Evolutionary conservation across 2,888 invertebrate species (phyloP).

Genomic region (Mythimna pallens): DNA sequence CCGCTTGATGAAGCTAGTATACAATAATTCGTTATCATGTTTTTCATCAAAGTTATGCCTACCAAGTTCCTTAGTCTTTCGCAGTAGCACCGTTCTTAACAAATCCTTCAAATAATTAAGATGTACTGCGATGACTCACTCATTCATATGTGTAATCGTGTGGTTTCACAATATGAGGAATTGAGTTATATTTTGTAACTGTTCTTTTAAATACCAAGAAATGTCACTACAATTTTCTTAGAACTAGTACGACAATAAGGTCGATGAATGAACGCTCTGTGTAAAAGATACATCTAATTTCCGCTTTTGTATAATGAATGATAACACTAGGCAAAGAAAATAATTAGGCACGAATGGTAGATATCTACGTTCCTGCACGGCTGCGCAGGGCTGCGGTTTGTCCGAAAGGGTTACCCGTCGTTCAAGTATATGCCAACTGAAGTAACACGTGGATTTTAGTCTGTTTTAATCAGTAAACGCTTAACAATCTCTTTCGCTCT

Average conservation of each 20-base stretch:
- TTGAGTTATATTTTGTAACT: constrained; percentile 13
- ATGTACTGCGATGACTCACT: constrained; percentile 26
- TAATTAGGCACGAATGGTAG: background rate
- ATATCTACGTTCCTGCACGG: background rate
- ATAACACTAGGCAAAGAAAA: background rate
- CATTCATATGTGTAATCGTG: constrained; percentile 14
- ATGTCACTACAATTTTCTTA: constrained; percentile 1
- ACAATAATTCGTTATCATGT: no score
- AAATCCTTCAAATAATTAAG: constrained; percentile 6
- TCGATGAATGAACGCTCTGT: background rate
- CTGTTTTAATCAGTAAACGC: no score
- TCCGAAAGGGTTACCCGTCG: no score
- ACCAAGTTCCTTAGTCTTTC: background rate
- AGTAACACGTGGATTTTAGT: no score
- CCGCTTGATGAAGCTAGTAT: no score
- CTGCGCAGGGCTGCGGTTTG: no score
- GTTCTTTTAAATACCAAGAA: constrained; percentile 17
- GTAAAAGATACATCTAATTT: background rate
- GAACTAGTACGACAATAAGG: background rate
- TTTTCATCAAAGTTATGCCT: background rate
- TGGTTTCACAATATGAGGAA: constrained; percentile 9
- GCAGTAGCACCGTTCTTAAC: constrained; percentile 1
- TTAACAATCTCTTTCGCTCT: no score
- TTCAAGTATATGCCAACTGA: no score
- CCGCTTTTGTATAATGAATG: background rate